Base-by-base conservation (phyloP, 2,113 vertebrate species). In the Sprattus sprattus region DNA sequence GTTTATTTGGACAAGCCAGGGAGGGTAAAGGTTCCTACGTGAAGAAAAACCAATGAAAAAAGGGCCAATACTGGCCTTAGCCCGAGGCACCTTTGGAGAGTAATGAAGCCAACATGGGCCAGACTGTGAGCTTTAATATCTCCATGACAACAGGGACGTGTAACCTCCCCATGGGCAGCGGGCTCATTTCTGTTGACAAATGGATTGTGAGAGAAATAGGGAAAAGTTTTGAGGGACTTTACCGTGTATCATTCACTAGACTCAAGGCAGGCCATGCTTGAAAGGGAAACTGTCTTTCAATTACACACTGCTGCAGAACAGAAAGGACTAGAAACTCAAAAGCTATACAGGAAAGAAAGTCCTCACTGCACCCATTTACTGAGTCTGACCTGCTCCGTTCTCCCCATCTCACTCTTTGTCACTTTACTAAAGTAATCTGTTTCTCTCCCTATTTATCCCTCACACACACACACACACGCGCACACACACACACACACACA, bases 141-240 rank as follows among this genome's bases (percentile, higher is more conserved):
- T 71, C 80, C 22, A 81, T 84, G 83, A 82, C 87, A 86, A 54
- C 67, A 78, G 84, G 57, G 84, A 85, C 44, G 52, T 83, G 67
- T 60, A 49, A 75, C 67, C 67, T 83, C 75, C 82, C 52, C 1
- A 2, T 22, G 60, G 47, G 83, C 22, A 82, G 80, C 49, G 46
- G 60, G 25, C 67, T 81, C 46, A n/a, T 81, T 88, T 84, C 84
- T 86, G 87, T 84, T 88, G 85, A 86, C 64, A 84, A 85, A 87
- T 84, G 86, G 86, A 87, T 49, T 60, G 81, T 7, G 44, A 54
- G 81, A 46, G 83, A 25, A 84, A 86, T 81, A 18, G 82, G 71
- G 84, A 50, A 82, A 82, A 50, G 64, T 49, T 44, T 82, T 20
- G 39, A 45, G 64, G 67, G 67, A 75, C 67, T 75, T 75, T 32